Base-by-base conservation (phyloP, 1,140 invertebrate genomes). In the Lineus longissimus region DNA sequence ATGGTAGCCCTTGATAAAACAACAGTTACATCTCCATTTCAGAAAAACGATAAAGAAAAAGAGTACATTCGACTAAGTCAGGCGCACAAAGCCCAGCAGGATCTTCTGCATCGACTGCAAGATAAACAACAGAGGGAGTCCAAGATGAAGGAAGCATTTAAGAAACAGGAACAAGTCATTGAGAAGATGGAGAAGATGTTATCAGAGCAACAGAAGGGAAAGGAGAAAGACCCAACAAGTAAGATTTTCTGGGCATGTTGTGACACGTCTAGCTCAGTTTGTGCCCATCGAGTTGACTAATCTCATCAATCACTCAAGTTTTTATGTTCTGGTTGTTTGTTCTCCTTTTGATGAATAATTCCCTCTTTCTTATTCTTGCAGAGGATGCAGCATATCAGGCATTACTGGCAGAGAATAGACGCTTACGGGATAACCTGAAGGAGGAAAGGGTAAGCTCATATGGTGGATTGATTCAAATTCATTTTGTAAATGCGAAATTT, bases 11-110 rank as follows among this genome's bases (percentile, higher is more conserved):
- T n/a, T n/a, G n/a, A n/a, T n/a, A n/a, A n/a, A n/a, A n/a, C 15
- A 36, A 36, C 33, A 7, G 33, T 36, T 11, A 27, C 31, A 2
- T 25, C 23, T 40, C 45, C n/a, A 19, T 69, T 71, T 11, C 57
- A 79, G 76, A 78, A 76, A 76, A 79, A 79, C 69, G 76, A 79
- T 56, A 56, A 69, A 54, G 73, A 78, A 47, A 78, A 74, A 55
- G 71, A 71, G 22, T 76, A 67, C 43, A 31, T 77, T 22, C 64
- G 73, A 30, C 65, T 77, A 56, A 60, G 65, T 11, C 69, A 75
- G 25, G 68, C 71, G 1, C 73, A 77, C 58, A 63, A 67, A 2
- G 65, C 70, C 19, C 77, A 79, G 47, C 71, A 72, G 47, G 65
- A 70, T 9, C 51, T 74, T 29, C 64, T 79, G 41, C 73, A 73